Percentiles rank a stretch among this genome's conserved stretches.
These are phyloP conservation scores for Cinclus cinclus DNA, from an alignment of 2,113 vertebrate species.

Conservation along the genomic window DNA sequence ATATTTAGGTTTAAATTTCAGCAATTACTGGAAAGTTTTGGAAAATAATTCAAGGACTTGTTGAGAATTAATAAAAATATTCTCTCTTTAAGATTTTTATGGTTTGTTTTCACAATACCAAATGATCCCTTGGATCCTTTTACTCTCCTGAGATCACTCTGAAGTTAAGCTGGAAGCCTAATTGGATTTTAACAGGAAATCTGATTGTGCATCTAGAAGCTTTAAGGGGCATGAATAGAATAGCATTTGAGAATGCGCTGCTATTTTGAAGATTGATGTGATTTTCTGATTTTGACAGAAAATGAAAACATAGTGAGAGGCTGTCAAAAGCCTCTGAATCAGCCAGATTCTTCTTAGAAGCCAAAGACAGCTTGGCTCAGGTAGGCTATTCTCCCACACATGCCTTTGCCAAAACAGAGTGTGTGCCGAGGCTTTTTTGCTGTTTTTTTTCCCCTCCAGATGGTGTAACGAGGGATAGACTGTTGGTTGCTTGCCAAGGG, in stretches of 20 bases:
- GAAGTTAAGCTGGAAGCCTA: neutral
- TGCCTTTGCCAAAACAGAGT: slow-evolving; percentile 4
- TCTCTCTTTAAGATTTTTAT: neutral
- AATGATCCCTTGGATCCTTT: neutral
- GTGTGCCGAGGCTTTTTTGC: neutral
- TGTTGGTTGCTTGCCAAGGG: neutral
- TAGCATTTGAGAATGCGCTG: neutral
- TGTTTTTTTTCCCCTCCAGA: slow-evolving; percentile 18
- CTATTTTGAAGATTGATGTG: slow-evolving; percentile 17
- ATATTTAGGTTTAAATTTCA: neutral
- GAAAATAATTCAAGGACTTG: neutral
- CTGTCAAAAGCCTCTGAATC: slow-evolving; percentile 41
- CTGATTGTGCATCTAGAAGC: neutral
- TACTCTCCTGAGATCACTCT: neutral
- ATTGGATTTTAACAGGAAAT: neutral
- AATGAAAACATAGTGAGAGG: slow-evolving; percentile 22
- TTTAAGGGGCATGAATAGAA: neutral
- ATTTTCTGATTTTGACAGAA: slow-evolving; percentile 33
- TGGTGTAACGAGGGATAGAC: neutral
- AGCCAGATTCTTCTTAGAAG: slow-evolving; percentile 28
- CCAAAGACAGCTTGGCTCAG: slow-evolving; percentile 44
- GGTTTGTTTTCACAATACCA: neutral
- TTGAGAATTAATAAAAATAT: neutral
- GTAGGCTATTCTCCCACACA: neutral
- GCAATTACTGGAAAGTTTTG: neutral